phyloP scores from a whole-genome alignment of 2,113 vertebrate genomes.

The Phyllopteryx taeniolatus region DNA sequence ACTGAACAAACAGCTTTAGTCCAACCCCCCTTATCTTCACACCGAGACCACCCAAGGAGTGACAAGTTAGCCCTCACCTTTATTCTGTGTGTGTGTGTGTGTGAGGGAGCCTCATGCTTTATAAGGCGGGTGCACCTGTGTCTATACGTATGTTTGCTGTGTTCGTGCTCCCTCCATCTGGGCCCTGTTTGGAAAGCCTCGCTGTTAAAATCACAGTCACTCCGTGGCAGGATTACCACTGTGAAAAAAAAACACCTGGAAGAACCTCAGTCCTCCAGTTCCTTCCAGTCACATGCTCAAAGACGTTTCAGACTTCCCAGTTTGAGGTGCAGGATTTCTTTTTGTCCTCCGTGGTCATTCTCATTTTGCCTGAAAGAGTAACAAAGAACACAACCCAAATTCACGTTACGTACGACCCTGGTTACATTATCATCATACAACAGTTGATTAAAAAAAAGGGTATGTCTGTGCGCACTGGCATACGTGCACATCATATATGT shows the following conservation, averaged over 20 bases:
- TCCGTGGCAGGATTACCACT: slow-evolving; percentile 66
- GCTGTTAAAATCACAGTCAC: slow-evolving; percentile 69
- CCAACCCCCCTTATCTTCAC: slow-evolving; percentile 54
- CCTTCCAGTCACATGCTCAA: slow-evolving; percentile 58
- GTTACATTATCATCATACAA: slow-evolving; percentile 34
- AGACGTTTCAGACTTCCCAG: slow-evolving; percentile 64
- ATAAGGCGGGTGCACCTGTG: slow-evolving; percentile 33
- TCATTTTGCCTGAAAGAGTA: slow-evolving; percentile 44
- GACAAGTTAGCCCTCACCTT: slow-evolving; percentile 59
- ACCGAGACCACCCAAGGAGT: slow-evolving; percentile 67
- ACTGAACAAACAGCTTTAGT: slow-evolving; percentile 39
- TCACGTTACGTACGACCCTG: slow-evolving; percentile 24
- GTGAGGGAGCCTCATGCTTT: slow-evolving; percentile 32
- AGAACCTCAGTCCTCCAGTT: slow-evolving; percentile 56
- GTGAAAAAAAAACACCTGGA: slow-evolving; percentile 69
- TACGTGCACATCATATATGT: slow-evolving; percentile 23
- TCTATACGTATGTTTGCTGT: slow-evolving; percentile 30
- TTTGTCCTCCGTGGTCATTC: slow-evolving; percentile 62
- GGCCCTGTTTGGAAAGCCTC: slow-evolving; percentile 62
- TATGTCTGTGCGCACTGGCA: slow-evolving; percentile 9
- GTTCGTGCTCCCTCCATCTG: slow-evolving; percentile 58
- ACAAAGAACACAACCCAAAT: slow-evolving; percentile 47
- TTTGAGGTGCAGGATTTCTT: slow-evolving; percentile 65
- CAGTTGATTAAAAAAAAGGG: neutral
- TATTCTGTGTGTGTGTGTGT: slow-evolving; percentile 32